Base-by-base conservation (phyloP, 2,113 vertebrate species). In the Bungarus multicinctus region DNA sequence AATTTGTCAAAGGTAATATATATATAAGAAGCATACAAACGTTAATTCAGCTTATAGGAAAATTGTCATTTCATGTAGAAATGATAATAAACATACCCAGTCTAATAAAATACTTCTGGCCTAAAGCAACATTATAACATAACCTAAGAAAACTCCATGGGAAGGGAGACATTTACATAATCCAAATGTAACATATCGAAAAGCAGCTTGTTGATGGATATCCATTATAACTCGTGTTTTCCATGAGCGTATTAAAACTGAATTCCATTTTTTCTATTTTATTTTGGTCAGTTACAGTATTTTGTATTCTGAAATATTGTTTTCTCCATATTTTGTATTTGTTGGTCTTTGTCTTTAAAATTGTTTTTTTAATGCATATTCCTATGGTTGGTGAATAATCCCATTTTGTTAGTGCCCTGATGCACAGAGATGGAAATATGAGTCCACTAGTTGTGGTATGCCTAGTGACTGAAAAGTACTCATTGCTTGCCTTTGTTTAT, bases 1-100 rank as follows among this genome's bases (percentile, higher is more conserved):
- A 95, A 96, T 97, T 97, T 97, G 96, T 98, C 97, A 92, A 94
- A 97, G n/a, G n/a, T n/a, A n/a, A n/a, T n/a, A n/a, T 98, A 97
- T 97, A 97, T 97, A 98, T 98, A 98, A 98, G 97, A 97, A 97
- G 97, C 97, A 98, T 98, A 98, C 96, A 97, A 96, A 97, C 97
- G 94, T 97, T 97, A 94, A 89, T 97, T 97, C 97, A 94, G 94
- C 97, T 97, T 97, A 97, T 97, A 96, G 96, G 95, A 96, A 97
- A 97, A 97, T 95, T 94, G 96, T 90, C 97, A 97, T 97, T 97
- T 97, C 97, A 97, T 97, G 97, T 97, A 53, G 96, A 97, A 97
- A 98, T 98, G 97, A 64, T 93, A 95, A 90, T 97, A 96, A 95
- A n/a, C 97, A 96, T 95, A 90, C 94, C 96, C 94, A 97, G 95